A percentile compares a stretch with the other conserved stretches of the same genome.
These are phyloP conservation scores for Drosophila anomalipes DNA, from an alignment of 2,888 invertebrate genomes.

Conservation along the genomic window DNA sequence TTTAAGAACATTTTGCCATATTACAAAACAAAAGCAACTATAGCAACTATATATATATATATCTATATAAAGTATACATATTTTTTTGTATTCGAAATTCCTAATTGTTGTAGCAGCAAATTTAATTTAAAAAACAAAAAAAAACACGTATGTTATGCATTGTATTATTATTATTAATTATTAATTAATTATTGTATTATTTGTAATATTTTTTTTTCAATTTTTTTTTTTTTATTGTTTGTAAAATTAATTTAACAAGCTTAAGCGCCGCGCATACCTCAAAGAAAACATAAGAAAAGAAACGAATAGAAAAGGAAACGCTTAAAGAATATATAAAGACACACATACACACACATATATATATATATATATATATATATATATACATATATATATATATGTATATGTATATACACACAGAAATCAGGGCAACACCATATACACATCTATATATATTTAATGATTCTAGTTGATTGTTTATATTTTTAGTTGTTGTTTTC, in stretches of 20 bases:
- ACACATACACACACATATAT: slow-evolving; percentile 16
- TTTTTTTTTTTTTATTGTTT: slow-evolving; percentile 38
- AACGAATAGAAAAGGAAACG: slow-evolving; percentile 41
- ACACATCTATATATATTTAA: slow-evolving; percentile 9
- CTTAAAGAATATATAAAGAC: slow-evolving; percentile 37
- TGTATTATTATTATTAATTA: slow-evolving; percentile 47
- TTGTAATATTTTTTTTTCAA: slow-evolving; percentile 42
- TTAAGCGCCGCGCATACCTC: slow-evolving; percentile 57
- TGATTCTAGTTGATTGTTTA: slow-evolving; percentile 42
- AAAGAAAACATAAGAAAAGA: slow-evolving; percentile 24
- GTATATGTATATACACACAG: background rate
- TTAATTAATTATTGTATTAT: slow-evolving; percentile 32
- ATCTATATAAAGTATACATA: slow-evolving; percentile 3
- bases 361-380: background rate
- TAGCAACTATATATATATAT: background rate
- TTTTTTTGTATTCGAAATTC: slow-evolving; percentile 54
- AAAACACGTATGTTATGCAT: slow-evolving; percentile 28
- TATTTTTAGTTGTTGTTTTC: slow-evolving; percentile 42
- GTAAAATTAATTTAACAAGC: slow-evolving; percentile 4
- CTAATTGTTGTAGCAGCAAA: slow-evolving; percentile 77
- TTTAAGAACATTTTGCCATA: slow-evolving; percentile 55
- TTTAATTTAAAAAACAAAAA: slow-evolving; percentile 57
- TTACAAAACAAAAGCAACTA: slow-evolving; percentile 1
- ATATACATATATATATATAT: background rate
- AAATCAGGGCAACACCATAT: slow-evolving; percentile 26